Evolutionary conservation across 2,113 vertebrate species (phyloP), one percentile per base, ranked within the genome.

Genomic region (Stigmatopora nigra): DNA sequence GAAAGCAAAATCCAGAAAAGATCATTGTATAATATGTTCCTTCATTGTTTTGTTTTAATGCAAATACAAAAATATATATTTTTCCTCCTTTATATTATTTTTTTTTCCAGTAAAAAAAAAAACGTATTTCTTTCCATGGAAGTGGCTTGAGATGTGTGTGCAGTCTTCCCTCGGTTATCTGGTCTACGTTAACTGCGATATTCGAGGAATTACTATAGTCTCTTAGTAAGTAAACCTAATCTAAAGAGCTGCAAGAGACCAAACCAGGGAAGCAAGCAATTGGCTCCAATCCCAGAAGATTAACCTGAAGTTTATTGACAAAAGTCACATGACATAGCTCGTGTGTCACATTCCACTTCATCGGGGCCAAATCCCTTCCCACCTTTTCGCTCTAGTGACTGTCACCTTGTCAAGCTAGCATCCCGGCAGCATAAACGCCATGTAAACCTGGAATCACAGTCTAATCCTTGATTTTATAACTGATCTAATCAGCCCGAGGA

Each of bases 281-380:
- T 53, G 15, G 31, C 61, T 49, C 20, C 67, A 69, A 75, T 75
- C 63, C 61, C 61, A 25, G 72, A 86, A 25, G 72, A 86, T 84
- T 77, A 82, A 84, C 83, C 76, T 73, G 16, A 75, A 64, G 53
- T 62, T 67, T 83, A 74, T 78, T 86, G 80, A 83, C 81, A 77
- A 64, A 77, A 70, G 68, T 86, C 85, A 84, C 65, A 76, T 71
- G 71, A 71, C 58, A 25, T 66, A 69, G 75, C 71, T 80, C 68
- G 49, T 60, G 77, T 85, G 73, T 82, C 80, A 73, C 78, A 86
- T 85, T 84, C 78, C 73, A 76, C 78, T 81, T 87, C 79, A 87
- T 82, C 71, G 61, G 56, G 75, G 20, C 77, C 65, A 74, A 79
- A 82, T 83, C 85, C 63, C 59, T 31, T 68, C 58, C 76, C 72